Evolutionary conservation across 2,888 invertebrate genomes (phyloP).

Genomic region (Drosophila mayaguana): DNA sequence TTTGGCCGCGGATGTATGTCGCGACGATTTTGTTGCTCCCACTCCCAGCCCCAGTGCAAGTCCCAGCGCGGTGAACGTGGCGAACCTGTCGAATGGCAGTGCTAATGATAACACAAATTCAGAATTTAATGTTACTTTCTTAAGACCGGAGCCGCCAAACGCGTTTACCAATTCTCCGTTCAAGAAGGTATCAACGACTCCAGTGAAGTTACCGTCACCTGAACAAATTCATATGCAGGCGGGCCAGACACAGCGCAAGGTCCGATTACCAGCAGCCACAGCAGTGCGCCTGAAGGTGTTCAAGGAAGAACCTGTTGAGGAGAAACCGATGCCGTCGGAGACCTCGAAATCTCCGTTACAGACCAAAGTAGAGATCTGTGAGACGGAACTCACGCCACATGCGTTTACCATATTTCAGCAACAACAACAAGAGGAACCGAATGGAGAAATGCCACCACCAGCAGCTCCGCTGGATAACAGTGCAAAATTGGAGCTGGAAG

Average conservation of each 20-base stretch:
- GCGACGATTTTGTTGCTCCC: slow-evolving; percentile 43
- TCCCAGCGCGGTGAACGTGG: slow-evolving; percentile 24
- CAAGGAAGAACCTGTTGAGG: slow-evolving; percentile 75
- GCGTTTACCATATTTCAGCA: slow-evolving; percentile 73
- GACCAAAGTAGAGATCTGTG: slow-evolving; percentile 65
- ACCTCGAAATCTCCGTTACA: slow-evolving; percentile 23
- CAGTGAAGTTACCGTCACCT: slow-evolving; percentile 63
- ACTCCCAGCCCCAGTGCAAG: slow-evolving; percentile 38
- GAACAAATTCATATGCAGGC: slow-evolving; percentile 54
- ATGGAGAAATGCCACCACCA: slow-evolving; percentile 66
- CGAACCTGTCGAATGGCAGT: slow-evolving; percentile 43
- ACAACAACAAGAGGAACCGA: slow-evolving; percentile 22
- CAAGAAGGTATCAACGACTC: slow-evolving; percentile 65
- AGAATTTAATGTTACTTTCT: slow-evolving; percentile 80
- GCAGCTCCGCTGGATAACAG: slow-evolving; percentile 29
- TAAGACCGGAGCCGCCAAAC: slow-evolving; percentile 79
- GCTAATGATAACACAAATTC: slow-evolving; percentile 63
- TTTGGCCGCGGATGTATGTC: slow-evolving; percentile 58
- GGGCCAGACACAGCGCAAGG: slow-evolving; percentile 60
- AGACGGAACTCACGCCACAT: slow-evolving; percentile 64
- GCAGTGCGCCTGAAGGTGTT: slow-evolving; percentile 73
- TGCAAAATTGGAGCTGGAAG: slow-evolving; percentile 50
- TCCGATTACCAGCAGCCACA: slow-evolving; percentile 61
- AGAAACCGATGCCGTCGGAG: slow-evolving; percentile 26
- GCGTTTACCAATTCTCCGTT: slow-evolving; percentile 78